phyloP scores from a whole-genome alignment of 2,888 invertebrate genomes.

The Hirudinaria manillensis region DNA sequence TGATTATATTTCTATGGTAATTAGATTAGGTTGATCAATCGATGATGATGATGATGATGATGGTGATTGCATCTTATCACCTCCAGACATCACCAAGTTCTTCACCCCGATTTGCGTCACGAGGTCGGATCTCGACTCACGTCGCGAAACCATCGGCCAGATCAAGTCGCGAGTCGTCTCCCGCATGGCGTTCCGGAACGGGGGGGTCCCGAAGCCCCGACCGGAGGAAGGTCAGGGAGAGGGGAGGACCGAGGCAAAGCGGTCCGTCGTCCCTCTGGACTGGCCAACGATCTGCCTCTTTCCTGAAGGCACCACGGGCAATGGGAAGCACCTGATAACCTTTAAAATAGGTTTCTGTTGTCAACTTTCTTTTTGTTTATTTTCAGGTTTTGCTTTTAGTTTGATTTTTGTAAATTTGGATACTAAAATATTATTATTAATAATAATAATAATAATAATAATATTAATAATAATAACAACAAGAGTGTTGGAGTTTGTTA shows the following conservation, averaged over 20 bases:
- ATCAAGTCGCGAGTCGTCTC: slow-evolving; percentile 60
- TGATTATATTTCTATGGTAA: too few relatives aligned
- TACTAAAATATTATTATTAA: too few relatives aligned
- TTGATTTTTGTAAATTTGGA: too few relatives aligned
- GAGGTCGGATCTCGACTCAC: slow-evolving; percentile 83
- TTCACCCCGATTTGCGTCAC: slow-evolving; percentile 91
- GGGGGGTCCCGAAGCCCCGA: too few relatives aligned
- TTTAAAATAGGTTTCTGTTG: slow-evolving; percentile 50
- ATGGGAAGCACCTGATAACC: slow-evolving; percentile 71
- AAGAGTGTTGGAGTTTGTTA: too few relatives aligned
- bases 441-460: too few relatives aligned
- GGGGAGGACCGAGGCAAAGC: background rate
- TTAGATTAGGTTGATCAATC: too few relatives aligned
- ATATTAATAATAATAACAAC: too few relatives aligned
- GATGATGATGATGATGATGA: too few relatives aligned
- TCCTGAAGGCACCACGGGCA: slow-evolving; percentile 92
- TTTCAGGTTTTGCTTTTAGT: background rate
- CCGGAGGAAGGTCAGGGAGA: background rate
- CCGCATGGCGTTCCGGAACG: background rate
- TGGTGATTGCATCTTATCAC: background rate
- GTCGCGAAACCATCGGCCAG: slow-evolving; percentile 80
- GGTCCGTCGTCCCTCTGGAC: slow-evolving; percentile 56
- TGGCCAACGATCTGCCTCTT: slow-evolving; percentile 92
- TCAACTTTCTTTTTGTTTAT: background rate
- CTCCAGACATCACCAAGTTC: slow-evolving; percentile 76